phyloP scores from a whole-genome alignment of 1,140 invertebrate genomes.

The Babylonia areolata region DNA sequence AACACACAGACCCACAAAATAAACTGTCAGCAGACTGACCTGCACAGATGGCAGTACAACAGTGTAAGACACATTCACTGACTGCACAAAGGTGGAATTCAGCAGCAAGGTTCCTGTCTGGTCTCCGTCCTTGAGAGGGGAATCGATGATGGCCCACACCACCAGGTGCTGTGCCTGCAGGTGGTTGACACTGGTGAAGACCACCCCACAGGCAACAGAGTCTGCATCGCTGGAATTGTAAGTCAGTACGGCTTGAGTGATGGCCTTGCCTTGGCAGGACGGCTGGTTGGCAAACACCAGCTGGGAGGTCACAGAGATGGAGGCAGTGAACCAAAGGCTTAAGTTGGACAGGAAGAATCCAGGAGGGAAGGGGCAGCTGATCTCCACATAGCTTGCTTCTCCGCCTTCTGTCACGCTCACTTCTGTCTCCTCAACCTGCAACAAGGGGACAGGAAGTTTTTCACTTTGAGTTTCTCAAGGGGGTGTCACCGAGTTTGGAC shows the following conservation, averaged over 20 bases:
- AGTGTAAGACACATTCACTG: neutral
- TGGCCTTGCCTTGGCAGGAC: neutral
- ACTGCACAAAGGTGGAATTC: neutral
- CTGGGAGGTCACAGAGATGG: slow-evolving; percentile 1
- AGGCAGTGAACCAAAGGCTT: slow-evolving; percentile 35
- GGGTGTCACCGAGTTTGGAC: too few species aligned
- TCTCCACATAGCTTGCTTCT: slow-evolving; percentile 28
- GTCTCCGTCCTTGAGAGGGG: slow-evolving; percentile 50
- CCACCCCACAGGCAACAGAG: slow-evolving; percentile 43
- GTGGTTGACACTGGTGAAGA: slow-evolving; percentile 54
- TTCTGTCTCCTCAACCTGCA: slow-evolving; percentile 37
- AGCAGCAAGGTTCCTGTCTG: slow-evolving; percentile 40
- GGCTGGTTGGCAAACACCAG: slow-evolving; percentile 21
- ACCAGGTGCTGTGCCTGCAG: slow-evolving; percentile 27
- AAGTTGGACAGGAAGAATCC: slow-evolving; percentile 48
- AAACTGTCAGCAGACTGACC: neutral
- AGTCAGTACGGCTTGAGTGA: neutral
- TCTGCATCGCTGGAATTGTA: neutral
- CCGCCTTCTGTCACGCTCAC: slow-evolving; percentile 41
- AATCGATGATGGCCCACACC: slow-evolving; percentile 54
- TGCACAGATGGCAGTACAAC: slow-evolving; percentile 4
- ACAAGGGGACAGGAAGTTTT: neutral
- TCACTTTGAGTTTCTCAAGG: too few species aligned
- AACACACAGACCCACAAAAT: neutral
- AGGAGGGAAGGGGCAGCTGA: slow-evolving; percentile 44